A percentile compares a stretch with the other conserved stretches of the same genome.
phyloP scores from a whole-genome alignment of 2,888 invertebrate species.

The Ennomos quercinarius region DNA sequence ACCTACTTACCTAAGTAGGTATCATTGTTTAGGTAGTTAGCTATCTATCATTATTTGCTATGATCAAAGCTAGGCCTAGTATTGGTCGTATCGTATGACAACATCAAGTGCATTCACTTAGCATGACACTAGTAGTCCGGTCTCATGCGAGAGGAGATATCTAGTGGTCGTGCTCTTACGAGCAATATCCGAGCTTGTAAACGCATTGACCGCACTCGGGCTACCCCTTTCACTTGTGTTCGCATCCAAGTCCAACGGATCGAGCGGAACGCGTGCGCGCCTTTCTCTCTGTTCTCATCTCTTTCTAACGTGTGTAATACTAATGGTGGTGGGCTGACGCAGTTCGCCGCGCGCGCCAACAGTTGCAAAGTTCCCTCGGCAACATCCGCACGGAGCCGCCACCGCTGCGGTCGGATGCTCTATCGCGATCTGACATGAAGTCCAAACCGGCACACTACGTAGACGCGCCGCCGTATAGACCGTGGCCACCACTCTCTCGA shows the following conservation, averaged over 20 bases:
- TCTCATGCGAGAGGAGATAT: constrained; percentile 53
- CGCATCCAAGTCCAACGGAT: constrained; percentile 74
- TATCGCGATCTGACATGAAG: constrained; percentile 86
- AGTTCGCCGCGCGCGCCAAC: constrained; percentile 66
- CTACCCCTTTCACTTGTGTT: constrained; percentile 84
- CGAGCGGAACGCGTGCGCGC: constrained; percentile 76
- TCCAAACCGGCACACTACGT: constrained; percentile 85
- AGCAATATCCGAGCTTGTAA: constrained; percentile 62
- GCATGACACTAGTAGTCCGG: constrained; percentile 43
- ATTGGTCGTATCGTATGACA: constrained; percentile 32
- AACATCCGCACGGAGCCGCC: constrained; percentile 79
- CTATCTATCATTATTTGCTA: too few relatives aligned
- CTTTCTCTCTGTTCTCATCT: constrained; percentile 82
- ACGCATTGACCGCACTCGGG: constrained; percentile 73
- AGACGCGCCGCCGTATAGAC: constrained; percentile 83
- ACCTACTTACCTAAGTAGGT: too few relatives aligned
- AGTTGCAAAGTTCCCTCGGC: constrained; percentile 78
- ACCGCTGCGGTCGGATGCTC: constrained; percentile 73
- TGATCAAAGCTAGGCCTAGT: too few relatives aligned
- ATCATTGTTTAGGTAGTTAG: too few relatives aligned
- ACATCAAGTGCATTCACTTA: constrained; percentile 41
- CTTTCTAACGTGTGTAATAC: constrained; percentile 73
- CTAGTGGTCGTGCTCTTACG: constrained; percentile 49
- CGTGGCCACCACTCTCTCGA: constrained; percentile 88
- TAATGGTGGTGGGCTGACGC: constrained; percentile 73